A percentile compares a stretch with the other conserved stretches of the same genome.
Conservation (phyloP, 2,797 vertebrate species). For the Rhyacichthys aspro region DNA sequence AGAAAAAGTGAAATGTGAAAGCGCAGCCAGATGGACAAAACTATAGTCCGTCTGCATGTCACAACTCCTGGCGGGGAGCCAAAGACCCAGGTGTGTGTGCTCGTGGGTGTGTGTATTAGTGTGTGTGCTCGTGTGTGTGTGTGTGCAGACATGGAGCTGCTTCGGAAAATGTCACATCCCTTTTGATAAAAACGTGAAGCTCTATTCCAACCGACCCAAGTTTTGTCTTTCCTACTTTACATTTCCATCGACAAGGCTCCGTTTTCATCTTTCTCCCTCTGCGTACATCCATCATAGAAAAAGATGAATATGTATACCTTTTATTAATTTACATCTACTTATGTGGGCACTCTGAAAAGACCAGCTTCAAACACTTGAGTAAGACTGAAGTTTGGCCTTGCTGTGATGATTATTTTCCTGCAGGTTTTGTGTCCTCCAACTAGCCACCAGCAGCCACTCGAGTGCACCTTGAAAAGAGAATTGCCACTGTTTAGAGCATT, state of each 20-base stretch:
- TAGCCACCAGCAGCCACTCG: conserved; percentile 7
- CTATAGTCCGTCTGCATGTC: conserved; percentile 39
- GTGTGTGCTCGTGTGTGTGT: conserved; percentile 13
- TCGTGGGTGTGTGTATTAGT: conserved; percentile 9
- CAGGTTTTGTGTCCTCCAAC: conserved; percentile 4
- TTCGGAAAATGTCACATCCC: conserved; percentile 15
- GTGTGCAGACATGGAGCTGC: background rate
- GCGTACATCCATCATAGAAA: background rate
- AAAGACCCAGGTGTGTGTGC: conserved; percentile 42
- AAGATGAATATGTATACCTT: background rate
- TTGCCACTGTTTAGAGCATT: background rate
- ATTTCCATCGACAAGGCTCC: background rate
- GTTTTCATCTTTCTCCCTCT: background rate
- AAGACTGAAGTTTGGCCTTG: conserved; percentile 17
- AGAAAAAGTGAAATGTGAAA: conserved; percentile 34
- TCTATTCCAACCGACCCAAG: background rate
- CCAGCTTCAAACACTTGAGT: background rate
- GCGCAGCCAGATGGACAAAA: conserved; percentile 58
- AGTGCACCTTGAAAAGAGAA: conserved; percentile 6
- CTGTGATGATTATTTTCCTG: conserved; percentile 2
- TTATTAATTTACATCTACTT: conserved; percentile 6
- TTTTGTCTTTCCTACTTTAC: background rate
- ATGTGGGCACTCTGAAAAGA: conserved; percentile 7
- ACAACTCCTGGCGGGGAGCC: conserved; percentile 44
- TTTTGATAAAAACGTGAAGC: conserved; percentile 16